phyloP scores from a whole-genome alignment of 2,113 vertebrate genomes.

The Cheilinus undulatus region DNA sequence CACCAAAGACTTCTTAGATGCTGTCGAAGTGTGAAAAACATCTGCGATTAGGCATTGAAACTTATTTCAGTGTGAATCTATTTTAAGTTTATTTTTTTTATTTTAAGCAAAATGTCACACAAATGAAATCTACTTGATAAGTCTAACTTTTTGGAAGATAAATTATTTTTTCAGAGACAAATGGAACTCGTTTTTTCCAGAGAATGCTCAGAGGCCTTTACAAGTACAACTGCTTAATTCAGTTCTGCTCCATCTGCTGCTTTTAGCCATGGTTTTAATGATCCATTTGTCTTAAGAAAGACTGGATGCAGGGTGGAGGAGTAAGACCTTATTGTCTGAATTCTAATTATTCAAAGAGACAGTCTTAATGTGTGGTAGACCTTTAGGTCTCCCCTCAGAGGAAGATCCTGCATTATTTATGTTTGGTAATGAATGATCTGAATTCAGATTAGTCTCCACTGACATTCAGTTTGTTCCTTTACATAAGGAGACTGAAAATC shows the following conservation, averaged over 20 bases:
- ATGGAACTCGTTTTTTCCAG: background rate
- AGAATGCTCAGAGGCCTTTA: no score
- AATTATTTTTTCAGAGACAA: no score
- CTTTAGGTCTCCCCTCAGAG: background rate
- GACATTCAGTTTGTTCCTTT: background rate
- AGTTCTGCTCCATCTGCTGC: background rate
- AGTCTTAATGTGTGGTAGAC: background rate
- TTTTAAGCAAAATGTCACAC: no score
- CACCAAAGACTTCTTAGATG: no score
- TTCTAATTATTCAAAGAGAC: background rate
- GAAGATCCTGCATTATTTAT: slow-evolving; percentile 25
- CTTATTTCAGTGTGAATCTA: no score
- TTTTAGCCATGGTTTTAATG: background rate
- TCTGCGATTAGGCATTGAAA: no score
- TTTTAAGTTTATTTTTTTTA: no score
- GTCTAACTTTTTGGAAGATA: no score
- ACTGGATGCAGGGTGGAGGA: background rate
- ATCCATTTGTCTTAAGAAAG: background rate
- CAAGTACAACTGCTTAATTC: background rate
- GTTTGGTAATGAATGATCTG: background rate
- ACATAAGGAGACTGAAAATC: no score
- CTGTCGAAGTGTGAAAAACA: no score
- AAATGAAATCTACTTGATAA: no score
- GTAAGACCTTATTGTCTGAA: slow-evolving; percentile 2
- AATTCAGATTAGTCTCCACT: slow-evolving; percentile 2